These are phyloP conservation scores for Gambusia holbrooki DNA, from an alignment of 2,113 vertebrate species.

Conservation along the genomic window DNA sequence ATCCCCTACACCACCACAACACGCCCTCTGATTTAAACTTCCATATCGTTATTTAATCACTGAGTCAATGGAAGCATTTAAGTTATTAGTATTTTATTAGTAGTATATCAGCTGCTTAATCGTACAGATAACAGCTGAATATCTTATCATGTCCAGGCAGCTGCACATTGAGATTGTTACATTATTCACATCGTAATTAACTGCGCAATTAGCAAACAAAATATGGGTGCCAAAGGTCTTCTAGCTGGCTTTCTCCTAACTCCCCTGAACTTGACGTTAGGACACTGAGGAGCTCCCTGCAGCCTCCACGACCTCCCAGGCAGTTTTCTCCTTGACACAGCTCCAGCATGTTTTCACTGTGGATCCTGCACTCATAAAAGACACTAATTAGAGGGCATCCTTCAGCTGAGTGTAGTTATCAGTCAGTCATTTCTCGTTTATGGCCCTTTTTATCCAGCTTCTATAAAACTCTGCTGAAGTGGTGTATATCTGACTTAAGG, in stretches of 20 bases:
- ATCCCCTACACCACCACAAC: too few species aligned
- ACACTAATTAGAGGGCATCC: constrained; percentile 72
- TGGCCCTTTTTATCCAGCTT: constrained; percentile 58
- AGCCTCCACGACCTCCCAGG: constrained; percentile 59
- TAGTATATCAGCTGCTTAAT: constrained; percentile 12
- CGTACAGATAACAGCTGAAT: constrained; percentile 4
- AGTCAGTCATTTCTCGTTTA: constrained; percentile 72
- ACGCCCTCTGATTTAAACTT: too few species aligned
- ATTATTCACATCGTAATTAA: constrained; percentile 40
- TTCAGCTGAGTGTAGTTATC: constrained; percentile 67
- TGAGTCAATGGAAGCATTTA: background rate
- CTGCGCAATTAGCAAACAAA: constrained; percentile 22
- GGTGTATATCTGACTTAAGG: constrained; percentile 41
- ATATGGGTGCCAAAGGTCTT: constrained; percentile 18
- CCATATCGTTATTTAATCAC: background rate
- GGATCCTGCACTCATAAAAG: constrained; percentile 67
- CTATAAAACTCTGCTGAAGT: constrained; percentile 55
- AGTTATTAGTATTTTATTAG: background rate
- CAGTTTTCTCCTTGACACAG: constrained; percentile 59
- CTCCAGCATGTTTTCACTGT: constrained; percentile 65
- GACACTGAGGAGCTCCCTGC: constrained; percentile 34
- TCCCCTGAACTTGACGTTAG: constrained; percentile 52
- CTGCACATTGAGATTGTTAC: constrained; percentile 8
- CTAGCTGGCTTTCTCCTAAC: constrained; percentile 12
- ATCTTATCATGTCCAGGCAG: constrained; percentile 24